Evolutionary conservation across 2,113 vertebrate species (phyloP).

Genomic region (Semicossyphus pulcher): DNA sequence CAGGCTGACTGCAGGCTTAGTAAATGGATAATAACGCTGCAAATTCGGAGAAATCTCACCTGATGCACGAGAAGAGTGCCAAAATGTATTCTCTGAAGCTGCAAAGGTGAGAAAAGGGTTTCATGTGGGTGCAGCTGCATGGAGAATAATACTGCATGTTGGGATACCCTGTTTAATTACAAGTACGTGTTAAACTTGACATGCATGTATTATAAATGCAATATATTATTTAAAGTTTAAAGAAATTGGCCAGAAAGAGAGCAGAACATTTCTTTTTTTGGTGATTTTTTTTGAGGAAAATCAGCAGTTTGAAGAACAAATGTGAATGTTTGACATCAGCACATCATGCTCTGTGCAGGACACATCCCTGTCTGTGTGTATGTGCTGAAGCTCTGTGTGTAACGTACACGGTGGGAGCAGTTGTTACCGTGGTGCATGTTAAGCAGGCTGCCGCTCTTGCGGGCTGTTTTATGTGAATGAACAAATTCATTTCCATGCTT

Average conservation of each 20-base stretch:
- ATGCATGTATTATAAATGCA: background rate
- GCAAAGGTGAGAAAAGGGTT: conserved; percentile 74
- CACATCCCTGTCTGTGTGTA: background rate
- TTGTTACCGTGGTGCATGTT: conserved; percentile 53
- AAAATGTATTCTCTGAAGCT: conserved; percentile 83
- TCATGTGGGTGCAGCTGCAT: background rate
- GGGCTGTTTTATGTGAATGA: conserved; percentile 77
- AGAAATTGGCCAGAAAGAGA: background rate
- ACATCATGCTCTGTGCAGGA: background rate
- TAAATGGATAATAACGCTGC: conserved; percentile 71
- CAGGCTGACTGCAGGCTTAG: background rate
- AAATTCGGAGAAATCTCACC: conserved; percentile 85
- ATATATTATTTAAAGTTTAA: background rate
- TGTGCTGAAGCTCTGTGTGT: background rate
- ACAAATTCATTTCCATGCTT: conserved; percentile 82
- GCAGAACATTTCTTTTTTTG: background rate
- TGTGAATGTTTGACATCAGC: background rate
- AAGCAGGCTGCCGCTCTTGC: conserved; percentile 37
- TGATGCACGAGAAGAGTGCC: conserved; percentile 81
- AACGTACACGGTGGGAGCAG: conserved; percentile 1
- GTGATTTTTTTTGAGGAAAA: too few species aligned
- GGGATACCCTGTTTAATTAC: background rate
- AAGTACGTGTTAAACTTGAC: background rate
- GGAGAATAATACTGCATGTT: background rate
- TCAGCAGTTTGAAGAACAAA: background rate